Percentiles rank a stretch among this genome's conserved stretches.
Conservation (phyloP, 2,113 vertebrate species). For the Canis aureus region DNA sequence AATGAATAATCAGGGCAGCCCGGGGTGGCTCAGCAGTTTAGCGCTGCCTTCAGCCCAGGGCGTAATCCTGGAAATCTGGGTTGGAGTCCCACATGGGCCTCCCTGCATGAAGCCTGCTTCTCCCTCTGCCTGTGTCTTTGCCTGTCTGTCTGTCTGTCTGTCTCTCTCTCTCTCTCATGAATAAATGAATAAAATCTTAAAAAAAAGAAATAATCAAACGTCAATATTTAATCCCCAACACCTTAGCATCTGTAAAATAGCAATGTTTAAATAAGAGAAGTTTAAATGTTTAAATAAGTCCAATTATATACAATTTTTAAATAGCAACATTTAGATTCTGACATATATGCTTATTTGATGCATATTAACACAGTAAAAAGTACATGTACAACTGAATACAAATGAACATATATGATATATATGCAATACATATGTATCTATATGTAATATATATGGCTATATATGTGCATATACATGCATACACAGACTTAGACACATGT, state of each 20-base stretch:
- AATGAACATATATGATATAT: neutral
- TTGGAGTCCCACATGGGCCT: too few species aligned
- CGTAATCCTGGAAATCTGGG: too few species aligned
- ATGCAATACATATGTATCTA: neutral
- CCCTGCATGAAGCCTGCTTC: too few species aligned
- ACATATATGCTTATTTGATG: neutral
- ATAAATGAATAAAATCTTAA: too few species aligned
- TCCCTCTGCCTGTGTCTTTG: too few species aligned
- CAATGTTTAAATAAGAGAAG: neutral
- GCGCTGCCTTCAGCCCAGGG: too few species aligned
- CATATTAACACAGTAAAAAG: neutral
- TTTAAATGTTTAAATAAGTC: neutral
- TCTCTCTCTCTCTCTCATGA: too few species aligned
- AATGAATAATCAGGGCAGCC: neutral
- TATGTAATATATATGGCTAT: neutral
- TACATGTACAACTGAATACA: neutral
- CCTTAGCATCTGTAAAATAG: neutral
- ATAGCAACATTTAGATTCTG: neutral
- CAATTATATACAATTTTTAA: neutral
- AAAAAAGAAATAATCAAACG: neutral
- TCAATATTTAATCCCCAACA: neutral
- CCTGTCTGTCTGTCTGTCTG: too few species aligned
- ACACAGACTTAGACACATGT: neutral
- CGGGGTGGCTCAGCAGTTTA: too few species aligned
- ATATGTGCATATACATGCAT: neutral